Percentiles rank a stretch among this genome's conserved stretches.
These are phyloP conservation scores for Bos taurus DNA, from an alignment of 2,113 vertebrate species.

Conservation along the genomic window DNA sequence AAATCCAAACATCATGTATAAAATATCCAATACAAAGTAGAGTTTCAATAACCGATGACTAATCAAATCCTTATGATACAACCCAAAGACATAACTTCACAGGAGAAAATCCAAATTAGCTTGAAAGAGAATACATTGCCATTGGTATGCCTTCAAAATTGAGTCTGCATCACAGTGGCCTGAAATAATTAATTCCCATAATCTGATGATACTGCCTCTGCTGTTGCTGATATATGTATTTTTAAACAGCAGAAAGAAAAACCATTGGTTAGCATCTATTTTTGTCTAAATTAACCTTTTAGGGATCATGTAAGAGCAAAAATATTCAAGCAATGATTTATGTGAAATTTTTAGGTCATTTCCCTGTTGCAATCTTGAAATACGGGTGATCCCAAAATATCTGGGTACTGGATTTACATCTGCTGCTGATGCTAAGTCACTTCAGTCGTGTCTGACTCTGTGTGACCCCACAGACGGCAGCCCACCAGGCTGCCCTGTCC, in stretches of 20 bases:
- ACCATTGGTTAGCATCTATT: conserved; percentile 54
- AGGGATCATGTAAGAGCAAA: conserved; percentile 37
- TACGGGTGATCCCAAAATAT: conserved; percentile 47
- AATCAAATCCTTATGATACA: background rate
- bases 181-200: background rate
- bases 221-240: conserved; percentile 10
- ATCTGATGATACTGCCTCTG: conserved; percentile 18
- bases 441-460: too few species aligned
- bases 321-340: conserved; percentile 57
- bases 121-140: background rate
- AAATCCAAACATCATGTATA: background rate
- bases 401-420: background rate
- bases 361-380: conserved; percentile 48
- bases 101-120: background rate
- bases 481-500: too few species aligned
- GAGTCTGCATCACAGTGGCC: background rate
- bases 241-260: conserved; percentile 46
- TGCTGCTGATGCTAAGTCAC: too few species aligned
- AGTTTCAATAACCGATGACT: background rate
- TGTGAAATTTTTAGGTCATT: conserved; percentile 9
- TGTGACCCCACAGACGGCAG: too few species aligned
- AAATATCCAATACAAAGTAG: background rate
- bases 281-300: conserved; percentile 56
- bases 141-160: background rate
- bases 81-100: background rate